Conservation (phyloP, 2,113 vertebrate species). For the Phoenicopterus ruber region DNA sequence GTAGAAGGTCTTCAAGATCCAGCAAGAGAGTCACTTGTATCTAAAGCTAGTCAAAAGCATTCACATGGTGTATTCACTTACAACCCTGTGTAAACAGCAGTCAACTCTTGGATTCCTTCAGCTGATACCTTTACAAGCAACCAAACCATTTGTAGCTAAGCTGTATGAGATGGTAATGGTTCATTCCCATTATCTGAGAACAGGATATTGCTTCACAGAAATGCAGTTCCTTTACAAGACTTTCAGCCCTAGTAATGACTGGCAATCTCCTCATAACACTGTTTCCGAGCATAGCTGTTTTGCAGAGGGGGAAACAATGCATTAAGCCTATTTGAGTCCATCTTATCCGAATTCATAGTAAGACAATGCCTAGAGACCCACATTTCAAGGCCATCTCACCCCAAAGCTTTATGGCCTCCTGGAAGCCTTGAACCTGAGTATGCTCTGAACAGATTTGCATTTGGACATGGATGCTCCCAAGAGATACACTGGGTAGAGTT, state of each 20-base stretch:
- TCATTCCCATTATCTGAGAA: background rate
- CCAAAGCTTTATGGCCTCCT: background rate
- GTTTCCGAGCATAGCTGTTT: background rate
- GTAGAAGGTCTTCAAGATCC: background rate
- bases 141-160: background rate
- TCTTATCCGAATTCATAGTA: background rate
- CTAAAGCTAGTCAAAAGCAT: background rate
- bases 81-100: background rate
- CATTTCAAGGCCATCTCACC: background rate
- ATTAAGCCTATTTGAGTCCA: background rate
- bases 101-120: background rate
- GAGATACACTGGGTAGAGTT: background rate
- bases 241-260: background rate
- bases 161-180: background rate
- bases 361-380: background rate
- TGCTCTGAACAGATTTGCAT: background rate
- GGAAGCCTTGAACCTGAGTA: background rate
- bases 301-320: fast-evolving
- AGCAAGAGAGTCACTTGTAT: background rate
- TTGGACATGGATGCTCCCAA: background rate
- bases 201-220: background rate
- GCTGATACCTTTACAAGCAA: background rate
- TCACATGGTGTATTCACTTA: background rate
- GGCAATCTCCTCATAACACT: background rate
- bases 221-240: background rate